Base-by-base conservation (phyloP, 2,113 vertebrate genomes). In the Zeus faber region DNA sequence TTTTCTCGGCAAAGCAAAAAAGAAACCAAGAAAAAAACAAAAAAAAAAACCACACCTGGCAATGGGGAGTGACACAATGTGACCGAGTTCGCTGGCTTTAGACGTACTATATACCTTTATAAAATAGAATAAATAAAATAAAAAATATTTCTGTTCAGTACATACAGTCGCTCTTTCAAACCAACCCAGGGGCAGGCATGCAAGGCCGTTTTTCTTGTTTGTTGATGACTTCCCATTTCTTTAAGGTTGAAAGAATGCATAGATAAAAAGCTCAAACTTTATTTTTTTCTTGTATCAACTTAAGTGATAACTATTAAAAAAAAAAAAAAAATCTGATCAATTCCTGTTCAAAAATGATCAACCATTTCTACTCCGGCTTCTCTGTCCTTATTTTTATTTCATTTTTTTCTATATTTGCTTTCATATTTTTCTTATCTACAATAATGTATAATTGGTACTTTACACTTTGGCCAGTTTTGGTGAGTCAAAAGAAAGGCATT, bases 41-140 rank as follows among this genome's bases (percentile, higher is more conserved):
- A n/a, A n/a, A n/a, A 58, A 7, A 25, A 61, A 64, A 71, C 76
- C 65, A 41, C 65, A 41, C 52, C 76, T 78, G 27, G 68, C 65
- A 56, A 67, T 37, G 33, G 33, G 33, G 2, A 88, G 79, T 71
- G 86, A 88, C 66, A 79, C 16, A 55, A 82, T 77, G 81, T 88
- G 83, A 88, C 62, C 1, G 61, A 58, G 50, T 68, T 73, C 26
- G 48, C 66, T 75, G 16, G 65, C 66, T 54, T n/a, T 17, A 48
- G 18, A 13, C 46, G 67, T 44, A 88, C 87, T 88, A 89, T 90
- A 91, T 89, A 92, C 91, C 86, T 85, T 93, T 96, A 95, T 82
- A 96, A 98, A 97, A 95, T 92, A 94, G 89, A 97, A 96, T 96
- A 98, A 98, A 98, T 96, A 95, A 95, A 95, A 95, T 95, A 93